phyloP scores from a whole-genome alignment of 2,888 invertebrate species.

The Julus scandinavius region DNA sequence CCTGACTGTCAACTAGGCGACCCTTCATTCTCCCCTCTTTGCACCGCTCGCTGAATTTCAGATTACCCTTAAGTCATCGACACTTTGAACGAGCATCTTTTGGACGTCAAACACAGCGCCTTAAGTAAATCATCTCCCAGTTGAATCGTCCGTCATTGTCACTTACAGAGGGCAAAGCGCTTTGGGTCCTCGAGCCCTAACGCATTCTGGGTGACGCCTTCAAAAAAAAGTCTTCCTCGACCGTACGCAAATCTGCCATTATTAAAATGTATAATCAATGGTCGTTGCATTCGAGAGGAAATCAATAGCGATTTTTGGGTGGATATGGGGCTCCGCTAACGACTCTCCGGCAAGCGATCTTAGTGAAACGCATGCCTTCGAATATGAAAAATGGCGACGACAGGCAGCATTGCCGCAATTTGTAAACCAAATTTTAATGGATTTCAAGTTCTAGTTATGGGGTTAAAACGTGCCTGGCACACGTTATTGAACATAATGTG shows the following conservation, averaged over 20 bases:
- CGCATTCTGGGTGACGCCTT: not conserved
- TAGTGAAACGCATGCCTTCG: not conserved
- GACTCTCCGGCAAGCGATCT: no score
- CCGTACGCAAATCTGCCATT: not conserved
- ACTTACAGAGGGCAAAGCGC: not conserved
- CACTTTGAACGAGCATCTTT: conserved; percentile 10
- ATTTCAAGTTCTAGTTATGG: not conserved
- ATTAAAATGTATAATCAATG: conserved; percentile 3
- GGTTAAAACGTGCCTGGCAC: conserved; percentile 28
- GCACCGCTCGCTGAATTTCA: not conserved
- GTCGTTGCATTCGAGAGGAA: not conserved
- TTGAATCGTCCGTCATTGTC: not conserved
- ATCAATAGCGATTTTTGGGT: not conserved
- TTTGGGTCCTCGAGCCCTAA: not conserved
- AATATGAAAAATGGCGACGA: conserved; percentile 15
- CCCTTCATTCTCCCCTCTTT: not conserved
- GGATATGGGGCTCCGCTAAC: not conserved
- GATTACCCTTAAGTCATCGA: conserved; percentile 9
- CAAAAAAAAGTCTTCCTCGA: not conserved
- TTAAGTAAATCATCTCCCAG: not conserved
- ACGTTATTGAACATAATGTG: not conserved
- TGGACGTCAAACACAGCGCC: not conserved
- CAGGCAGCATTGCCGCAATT: not conserved
- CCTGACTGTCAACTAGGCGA: not conserved
- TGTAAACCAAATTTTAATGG: conserved; percentile 34